Evolutionary conservation across 2,888 invertebrate species (phyloP), one percentile per base, ranked within the genome.

Genomic region (Nezara viridula): DNA sequence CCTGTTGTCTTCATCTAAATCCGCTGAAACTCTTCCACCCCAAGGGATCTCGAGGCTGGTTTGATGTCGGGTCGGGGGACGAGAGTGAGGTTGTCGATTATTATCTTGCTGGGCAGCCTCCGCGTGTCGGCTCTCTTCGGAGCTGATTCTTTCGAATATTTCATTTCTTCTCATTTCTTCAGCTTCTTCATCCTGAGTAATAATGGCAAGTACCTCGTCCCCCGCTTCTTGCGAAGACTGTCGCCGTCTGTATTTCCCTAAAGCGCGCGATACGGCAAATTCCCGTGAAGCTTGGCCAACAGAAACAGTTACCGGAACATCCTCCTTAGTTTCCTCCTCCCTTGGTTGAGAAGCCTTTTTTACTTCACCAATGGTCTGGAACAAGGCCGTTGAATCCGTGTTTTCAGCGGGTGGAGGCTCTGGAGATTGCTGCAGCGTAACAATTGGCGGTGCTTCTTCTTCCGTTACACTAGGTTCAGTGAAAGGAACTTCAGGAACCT

Each of bases 11-110:
- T 98, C 97, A 90, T 96, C 96, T 89, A 91, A 92, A 90, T 93
- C 94, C 24, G 93, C 93, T 90, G 93, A 93, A 87, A 93, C 92
- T 88, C 95, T 95, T 90, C 95, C 95, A 19, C 92, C 93, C 92
- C 95, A 95, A 4, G 97, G 97, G 92, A 97, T 96, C 93, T 97
- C 97, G 86, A 97, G 94, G 90, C 96, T 97, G 92, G 96, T 96
- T 92, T 96, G 96, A 92, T 96, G 96, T 89, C 95, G 93, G 10
- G 95, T 95, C 91, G 95, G 94, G 92, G 93, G 94, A 81, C 94
- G 94, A 89, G 94, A 93, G 92, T 95, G 95, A 90, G 95, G 94
- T 27, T 93, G 93, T 6, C 93, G 92, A 91, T 95, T 95, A 91
- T 95, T 95, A 91, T 95, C 95, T 27, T 94, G 93, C 52, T 90